phyloP scores from a whole-genome alignment of 2,113 vertebrate species.

The Benitochromis conjunctus region DNA sequence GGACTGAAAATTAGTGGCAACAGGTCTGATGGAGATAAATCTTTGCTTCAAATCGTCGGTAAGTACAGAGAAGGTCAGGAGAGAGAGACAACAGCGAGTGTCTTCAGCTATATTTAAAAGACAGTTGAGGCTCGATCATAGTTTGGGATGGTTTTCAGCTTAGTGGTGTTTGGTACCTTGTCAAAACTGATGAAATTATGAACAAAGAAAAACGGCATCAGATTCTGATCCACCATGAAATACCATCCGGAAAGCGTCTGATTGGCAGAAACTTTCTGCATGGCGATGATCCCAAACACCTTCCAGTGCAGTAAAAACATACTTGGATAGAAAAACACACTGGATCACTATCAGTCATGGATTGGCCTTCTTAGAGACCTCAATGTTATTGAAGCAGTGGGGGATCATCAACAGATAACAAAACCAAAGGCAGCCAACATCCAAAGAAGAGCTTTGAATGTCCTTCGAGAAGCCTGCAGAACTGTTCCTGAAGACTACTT shows the following conservation, averaged over 20 bases:
- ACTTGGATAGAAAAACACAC: background rate
- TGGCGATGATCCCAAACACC: background rate
- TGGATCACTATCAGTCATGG: rapidly evolving
- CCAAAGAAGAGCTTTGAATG: background rate
- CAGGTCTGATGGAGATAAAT: background rate
- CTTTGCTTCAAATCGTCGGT: rapidly evolving
- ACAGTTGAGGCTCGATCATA: background rate
- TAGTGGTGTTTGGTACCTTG: background rate
- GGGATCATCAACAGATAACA: background rate
- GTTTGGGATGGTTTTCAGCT: background rate
- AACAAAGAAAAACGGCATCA: background rate
- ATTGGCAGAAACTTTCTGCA: background rate
- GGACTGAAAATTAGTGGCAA: background rate
- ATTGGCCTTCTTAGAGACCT: background rate
- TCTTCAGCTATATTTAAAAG: rapidly evolving
- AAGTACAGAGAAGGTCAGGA: background rate
- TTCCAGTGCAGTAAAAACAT: background rate
- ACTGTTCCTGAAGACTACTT: background rate
- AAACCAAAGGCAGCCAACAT: background rate
- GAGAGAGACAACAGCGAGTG: background rate
- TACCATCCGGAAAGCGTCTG: rapidly evolving
- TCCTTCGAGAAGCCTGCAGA: background rate
- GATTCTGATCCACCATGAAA: background rate
- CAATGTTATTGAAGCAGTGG: background rate
- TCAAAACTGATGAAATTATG: background rate